phyloP scores from a whole-genome alignment of 2,797 vertebrate species.

The Chiroxiphia lanceolata region DNA sequence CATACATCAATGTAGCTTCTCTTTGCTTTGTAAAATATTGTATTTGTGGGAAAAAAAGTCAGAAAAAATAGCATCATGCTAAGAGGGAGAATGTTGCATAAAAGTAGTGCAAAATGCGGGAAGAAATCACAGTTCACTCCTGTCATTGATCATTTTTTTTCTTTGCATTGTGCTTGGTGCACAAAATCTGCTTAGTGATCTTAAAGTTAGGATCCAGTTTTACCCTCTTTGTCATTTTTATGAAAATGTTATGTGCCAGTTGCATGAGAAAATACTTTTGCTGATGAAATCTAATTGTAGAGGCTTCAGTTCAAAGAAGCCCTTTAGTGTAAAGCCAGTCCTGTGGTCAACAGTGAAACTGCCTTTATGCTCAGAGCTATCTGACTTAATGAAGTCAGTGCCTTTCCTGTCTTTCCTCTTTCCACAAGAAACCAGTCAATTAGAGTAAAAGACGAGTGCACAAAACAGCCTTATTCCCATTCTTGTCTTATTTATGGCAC shows the following conservation, averaged over 20 bases:
- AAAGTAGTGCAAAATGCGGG: neutral
- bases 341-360: neutral
- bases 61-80: neutral
- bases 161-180: neutral
- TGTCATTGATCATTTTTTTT: neutral
- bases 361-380: neutral
- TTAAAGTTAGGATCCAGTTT: neutral
- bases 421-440: neutral
- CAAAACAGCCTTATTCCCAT: neutral
- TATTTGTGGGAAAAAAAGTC: neutral
- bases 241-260: neutral
- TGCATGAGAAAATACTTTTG: neutral
- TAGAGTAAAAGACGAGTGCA: neutral
- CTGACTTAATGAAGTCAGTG: neutral
- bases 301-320: neutral
- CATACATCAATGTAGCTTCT: neutral
- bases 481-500: neutral
- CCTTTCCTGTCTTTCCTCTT: neutral
- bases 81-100: neutral
- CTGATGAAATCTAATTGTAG: neutral
- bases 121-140: neutral
- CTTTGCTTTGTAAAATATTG: neutral
- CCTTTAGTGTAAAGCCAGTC: neutral
- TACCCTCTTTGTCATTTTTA: neutral
- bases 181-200: neutral